Evolutionary conservation across 2,888 invertebrate genomes (phyloP), one percentile per base, ranked within the genome.

Genomic region (Dermolepida albohirtum): DNA sequence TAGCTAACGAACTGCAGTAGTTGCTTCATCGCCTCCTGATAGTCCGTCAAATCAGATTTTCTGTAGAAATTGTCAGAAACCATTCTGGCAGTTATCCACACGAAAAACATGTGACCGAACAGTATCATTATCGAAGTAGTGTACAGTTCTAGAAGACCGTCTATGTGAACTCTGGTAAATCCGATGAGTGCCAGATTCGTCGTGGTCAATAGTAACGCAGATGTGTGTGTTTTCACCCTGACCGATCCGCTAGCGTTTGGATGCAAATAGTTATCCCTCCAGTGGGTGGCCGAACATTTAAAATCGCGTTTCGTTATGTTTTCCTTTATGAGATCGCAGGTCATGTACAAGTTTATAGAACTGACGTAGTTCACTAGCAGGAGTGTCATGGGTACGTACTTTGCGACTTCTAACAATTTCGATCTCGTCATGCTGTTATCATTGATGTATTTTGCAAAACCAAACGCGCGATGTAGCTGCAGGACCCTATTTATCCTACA

Each of bases 21-120:
- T 10, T 71, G 65, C 17, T 51, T 69, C 75, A 77, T 77, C 6
- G 71, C 69, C 14, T 74, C 69, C 62, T 77, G 77, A 39, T 73
- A 76, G 7, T 64, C 65, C 11, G 73, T 73, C 16, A 70, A 43
- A 29, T 72, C 71, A 2, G 52, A 59, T 34, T 73, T 72, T 12
- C 62, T 63, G 16, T 67, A 71, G 43, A 71, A 49, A 54, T 68
- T 68, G 34, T 51, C 43, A 12, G 74, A 51, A 11, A 72, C 50
- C 47, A 72, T 68, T 8, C 49, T 66, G 1, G 66, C 59, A 6
- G 54, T 57, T 7, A 71, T 44, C 47, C 64, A 67, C 6, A 69
- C 57, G 40, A 67, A 69, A 16, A 66, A 64, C 17, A 67, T 40
- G 10, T 66, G 69, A 10, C 65, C 55, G 11, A 54, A 40, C 6